Conservation (phyloP, 2,888 invertebrate genomes). For the Iselma pallidipennis region DNA sequence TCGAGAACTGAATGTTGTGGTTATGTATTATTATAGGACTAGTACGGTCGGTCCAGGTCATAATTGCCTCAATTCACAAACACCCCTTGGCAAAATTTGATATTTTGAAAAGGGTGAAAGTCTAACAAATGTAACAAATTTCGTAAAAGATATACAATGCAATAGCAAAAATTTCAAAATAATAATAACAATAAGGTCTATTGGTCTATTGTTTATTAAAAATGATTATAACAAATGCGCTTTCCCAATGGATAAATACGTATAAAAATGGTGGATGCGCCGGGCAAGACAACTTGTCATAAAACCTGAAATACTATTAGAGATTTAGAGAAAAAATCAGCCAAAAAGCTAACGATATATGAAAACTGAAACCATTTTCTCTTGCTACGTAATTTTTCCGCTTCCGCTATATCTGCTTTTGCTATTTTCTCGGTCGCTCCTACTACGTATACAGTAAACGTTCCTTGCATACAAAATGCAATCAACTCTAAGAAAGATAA, state of each 20-base stretch:
- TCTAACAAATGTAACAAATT: not conserved
- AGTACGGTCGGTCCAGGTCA: not conserved
- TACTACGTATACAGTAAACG: not conserved
- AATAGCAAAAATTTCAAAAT: not conserved
- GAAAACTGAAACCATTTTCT: no score
- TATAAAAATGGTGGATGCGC: not conserved
- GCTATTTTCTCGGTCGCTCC: no score
- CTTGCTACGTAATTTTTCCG: no score
- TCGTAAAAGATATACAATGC: not conserved
- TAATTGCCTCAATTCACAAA: constrained; percentile 2
- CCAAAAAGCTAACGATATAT: no score
- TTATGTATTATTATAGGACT: not conserved
- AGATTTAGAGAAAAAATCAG: not conserved
- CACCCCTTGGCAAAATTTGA: not conserved
- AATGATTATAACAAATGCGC: no score
- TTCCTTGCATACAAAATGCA: not conserved
- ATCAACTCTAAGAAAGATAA: constrained; percentile 1
- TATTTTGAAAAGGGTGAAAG: not conserved
- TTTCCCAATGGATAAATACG: no score
- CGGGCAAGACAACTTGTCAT: not conserved
- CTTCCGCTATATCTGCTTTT: no score
- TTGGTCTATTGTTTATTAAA: no score
- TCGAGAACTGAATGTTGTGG: not conserved
- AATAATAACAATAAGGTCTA: no score
- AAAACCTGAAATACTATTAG: not conserved